Percentiles rank a stretch among this genome's conserved stretches.
Conservation (phyloP, 2,888 invertebrate genomes). For the Amitus sp. region DNA sequence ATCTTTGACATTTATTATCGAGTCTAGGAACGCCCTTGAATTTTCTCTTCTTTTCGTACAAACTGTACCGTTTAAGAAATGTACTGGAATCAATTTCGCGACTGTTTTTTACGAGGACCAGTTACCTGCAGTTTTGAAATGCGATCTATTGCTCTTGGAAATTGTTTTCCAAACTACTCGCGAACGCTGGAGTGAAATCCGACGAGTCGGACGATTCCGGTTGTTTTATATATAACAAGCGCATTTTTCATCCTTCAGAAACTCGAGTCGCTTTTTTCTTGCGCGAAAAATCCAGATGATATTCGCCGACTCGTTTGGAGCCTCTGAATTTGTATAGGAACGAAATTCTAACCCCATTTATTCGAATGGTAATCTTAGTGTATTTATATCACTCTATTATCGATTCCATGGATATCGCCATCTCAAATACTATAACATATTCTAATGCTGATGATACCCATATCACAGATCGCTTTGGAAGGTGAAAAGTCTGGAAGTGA, state of each 20-base stretch:
- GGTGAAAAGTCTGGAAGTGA: no score
- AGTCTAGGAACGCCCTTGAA: not conserved
- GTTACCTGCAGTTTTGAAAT: no score
- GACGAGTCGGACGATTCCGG: not conserved
- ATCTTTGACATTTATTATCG: slow-evolving; percentile 26
- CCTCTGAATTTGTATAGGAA: slow-evolving; percentile 5
- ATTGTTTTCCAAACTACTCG: no score
- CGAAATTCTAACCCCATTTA: slow-evolving; percentile 15
- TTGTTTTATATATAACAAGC: not conserved
- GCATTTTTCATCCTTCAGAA: no score
- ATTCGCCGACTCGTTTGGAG: not conserved
- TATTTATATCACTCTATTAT: slow-evolving; percentile 32
- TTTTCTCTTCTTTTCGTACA: slow-evolving; percentile 1
- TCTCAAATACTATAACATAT: slow-evolving; percentile 31
- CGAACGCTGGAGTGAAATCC: not conserved
- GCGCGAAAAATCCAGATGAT: not conserved
- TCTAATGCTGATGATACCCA: slow-evolving; percentile 22
- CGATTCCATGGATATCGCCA: slow-evolving; percentile 30
- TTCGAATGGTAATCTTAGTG: slow-evolving; percentile 31
- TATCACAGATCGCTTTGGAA: slow-evolving; percentile 21
- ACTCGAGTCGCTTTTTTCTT: no score
- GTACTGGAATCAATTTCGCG: not conserved
- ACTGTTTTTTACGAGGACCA: no score
- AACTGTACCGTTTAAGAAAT: not conserved
- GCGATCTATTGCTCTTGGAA: no score